phyloP scores from a whole-genome alignment of 2,888 invertebrate species.

The Stictocephala bisonia region DNA sequence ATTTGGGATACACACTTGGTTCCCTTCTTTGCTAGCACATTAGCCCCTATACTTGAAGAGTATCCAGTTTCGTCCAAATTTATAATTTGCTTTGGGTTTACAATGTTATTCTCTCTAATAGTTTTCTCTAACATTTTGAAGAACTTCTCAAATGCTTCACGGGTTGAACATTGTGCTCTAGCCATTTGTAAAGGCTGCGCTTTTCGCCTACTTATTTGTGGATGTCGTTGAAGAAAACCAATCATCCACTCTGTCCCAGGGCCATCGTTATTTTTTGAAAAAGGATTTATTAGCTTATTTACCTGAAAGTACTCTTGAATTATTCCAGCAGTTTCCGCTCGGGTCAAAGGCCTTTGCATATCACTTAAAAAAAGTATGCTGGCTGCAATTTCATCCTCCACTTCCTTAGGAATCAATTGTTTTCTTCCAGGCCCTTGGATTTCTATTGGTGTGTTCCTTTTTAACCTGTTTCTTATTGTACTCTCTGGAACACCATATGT shows the following conservation, averaged over 20 bases:
- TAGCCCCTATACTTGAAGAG: background rate
- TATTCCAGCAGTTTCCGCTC: background rate
- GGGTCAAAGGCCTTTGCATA: background rate
- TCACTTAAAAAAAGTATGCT: background rate
- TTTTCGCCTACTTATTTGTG: background rate
- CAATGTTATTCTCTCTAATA: background rate
- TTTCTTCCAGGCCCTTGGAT: background rate
- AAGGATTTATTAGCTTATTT: background rate
- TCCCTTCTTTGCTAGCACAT: background rate
- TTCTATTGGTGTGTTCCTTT: background rate
- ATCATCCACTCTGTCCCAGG: constrained; percentile 6
- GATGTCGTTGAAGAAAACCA: background rate
- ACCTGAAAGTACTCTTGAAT: constrained; percentile 9
- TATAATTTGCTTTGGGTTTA: background rate
- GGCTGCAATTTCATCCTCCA: background rate
- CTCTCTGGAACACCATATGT: background rate
- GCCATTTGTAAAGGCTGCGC: constrained; percentile 2
- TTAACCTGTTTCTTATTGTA: background rate
- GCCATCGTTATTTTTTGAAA: background rate
- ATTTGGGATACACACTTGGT: constrained; percentile 7
- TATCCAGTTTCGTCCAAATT: constrained; percentile 20
- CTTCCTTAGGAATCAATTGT: background rate
- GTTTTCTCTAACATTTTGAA: background rate
- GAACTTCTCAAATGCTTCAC: background rate
- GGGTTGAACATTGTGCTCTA: background rate